These are phyloP conservation scores for Columba livia DNA, from an alignment of 2,113 vertebrate species.

Conservation along the genomic window DNA sequence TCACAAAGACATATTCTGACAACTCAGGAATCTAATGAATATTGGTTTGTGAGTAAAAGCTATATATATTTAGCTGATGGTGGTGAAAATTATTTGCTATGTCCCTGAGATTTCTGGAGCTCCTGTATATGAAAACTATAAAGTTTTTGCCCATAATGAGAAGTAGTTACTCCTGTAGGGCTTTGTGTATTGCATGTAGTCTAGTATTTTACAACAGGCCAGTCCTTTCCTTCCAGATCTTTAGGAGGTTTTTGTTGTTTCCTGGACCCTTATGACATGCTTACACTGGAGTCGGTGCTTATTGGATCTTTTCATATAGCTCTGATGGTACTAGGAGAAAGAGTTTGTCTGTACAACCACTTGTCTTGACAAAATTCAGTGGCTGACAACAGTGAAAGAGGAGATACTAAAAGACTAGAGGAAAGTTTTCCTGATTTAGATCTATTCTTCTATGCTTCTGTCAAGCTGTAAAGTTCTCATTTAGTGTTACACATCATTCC, in stretches of 20 bases:
- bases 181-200: rapidly evolving
- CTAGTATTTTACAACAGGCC: neutral
- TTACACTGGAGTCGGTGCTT: neutral
- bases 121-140: neutral
- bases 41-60: neutral
- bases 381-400: neutral
- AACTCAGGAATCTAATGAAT: neutral
- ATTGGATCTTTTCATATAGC: neutral
- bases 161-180: neutral
- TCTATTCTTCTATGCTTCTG: neutral
- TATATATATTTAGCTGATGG: neutral
- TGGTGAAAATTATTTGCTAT: neutral
- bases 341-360: neutral
- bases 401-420: neutral
- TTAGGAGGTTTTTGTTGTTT: neutral
- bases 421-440: neutral
- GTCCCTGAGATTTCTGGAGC: neutral
- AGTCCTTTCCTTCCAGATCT: neutral
- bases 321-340: neutral
- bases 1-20: neutral
- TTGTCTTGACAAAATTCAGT: neutral
- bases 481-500: neutral
- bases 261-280: neutral
- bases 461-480: neutral
- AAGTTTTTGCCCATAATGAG: neutral